Evolutionary conservation across 2,888 invertebrate species (phyloP), one percentile per base, ranked within the genome.

Genomic region (Nasonovia ribisnigri): DNA sequence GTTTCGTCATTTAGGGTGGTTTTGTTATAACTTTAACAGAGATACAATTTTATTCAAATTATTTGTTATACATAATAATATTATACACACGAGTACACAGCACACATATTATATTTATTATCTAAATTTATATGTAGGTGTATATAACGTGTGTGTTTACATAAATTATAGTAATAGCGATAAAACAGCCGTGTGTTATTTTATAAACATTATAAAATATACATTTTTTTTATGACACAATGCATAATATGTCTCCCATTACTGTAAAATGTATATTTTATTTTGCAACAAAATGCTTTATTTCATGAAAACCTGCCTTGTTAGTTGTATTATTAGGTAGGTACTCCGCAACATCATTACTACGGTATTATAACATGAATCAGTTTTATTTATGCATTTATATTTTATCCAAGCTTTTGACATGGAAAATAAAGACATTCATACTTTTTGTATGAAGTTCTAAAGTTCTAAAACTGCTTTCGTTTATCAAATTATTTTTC

Each of bases 241-340:
- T 87, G 29, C 13, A n/a, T 87, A 48, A 48, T 87, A 87, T 46
- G 87, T 87, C 87, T 87, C 87, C 46, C 87, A 87, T 87, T 87
- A 87, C 48, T 46, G 87, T 87, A 87, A 87, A 87, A 48, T 87
- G 48, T 87, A 48, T 87, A 87, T 48, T 87, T 87, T 87, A 87
- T 87, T 87, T 87, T 87, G 3, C 86, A 46, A 86, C 86, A 46
- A 86, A 86, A 86, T 46, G 48, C 46, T 87, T 87, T 48, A 29
- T 87, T 87, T n/a, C 29, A 16, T 87, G 87, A 48, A 87, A 87
- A 87, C 48, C 46, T n/a, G 8, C 46, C 87, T 46, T 87, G 87
- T 87, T 87, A 46, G 87, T 46, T 46, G 87, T 87, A 46, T 86
- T 87, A 43, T 16, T 87, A 46, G n/a, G 43, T 87, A 46, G n/a